Evolutionary conservation across 2,888 invertebrate species (phyloP), one percentile per base, ranked within the genome.

Genomic region (Cotesia congregata): DNA sequence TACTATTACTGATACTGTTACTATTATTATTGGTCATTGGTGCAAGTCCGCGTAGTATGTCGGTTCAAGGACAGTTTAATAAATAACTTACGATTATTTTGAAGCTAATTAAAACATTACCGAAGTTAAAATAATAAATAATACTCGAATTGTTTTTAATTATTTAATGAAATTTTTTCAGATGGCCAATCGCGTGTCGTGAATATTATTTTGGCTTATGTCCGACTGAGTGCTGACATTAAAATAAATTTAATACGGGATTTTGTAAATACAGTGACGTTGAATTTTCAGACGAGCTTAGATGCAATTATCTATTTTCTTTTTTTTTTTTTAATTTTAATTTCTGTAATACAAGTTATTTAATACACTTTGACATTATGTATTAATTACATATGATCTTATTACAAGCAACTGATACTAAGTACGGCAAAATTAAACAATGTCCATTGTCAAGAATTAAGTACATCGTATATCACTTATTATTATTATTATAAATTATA

Each of bases 21-120:
- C 39, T n/a, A 15, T 6, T 30, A 20, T 61, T 60, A n/a, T 12
- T 62, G 62, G 30, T 72, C n/a, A 72, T 62, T 17, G 40, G 6
- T 7, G 71, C 62, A 67, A 65, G 41, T 64, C 20, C 15, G 65
- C 59, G 59, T 50, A 39, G 41, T 73, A 50, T 60, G 6, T 72
- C 50, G 12, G 64, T 41, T 40, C 62, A 64, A 72, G 41, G 41
- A 9, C 39, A 9, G 12, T 12, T 7, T 15, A 72, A 40, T 62
- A 20, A 61, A 61, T 61, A 15, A 50, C 7, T 50, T 50, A 12
- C 7, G 12, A 50, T 9, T 50, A 50, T 50, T 50, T 50, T 50
- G 50, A 50, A 50, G 7, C 7, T 12, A 50, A 50, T 50, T 3
- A 50, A 50, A 50, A 9, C 7, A 12, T 50, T 50, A 50, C 7